Evolutionary conservation across 2,797 vertebrate genomes (phyloP).

Genomic region (Premnoplex brunnescens): DNA sequence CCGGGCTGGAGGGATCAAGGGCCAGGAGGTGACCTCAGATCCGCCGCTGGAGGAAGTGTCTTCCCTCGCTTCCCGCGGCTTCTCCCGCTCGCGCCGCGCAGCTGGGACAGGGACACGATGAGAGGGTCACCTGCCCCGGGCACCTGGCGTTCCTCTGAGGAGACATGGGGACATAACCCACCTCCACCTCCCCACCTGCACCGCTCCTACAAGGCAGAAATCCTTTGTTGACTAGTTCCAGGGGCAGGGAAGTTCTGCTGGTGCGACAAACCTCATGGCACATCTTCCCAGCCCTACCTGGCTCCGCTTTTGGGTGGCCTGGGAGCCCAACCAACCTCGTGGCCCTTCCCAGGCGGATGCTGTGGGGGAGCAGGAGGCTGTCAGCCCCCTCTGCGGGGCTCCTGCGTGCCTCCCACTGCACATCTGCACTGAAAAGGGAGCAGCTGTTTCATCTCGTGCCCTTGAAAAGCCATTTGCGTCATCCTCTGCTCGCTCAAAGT

Average conservation of each 20-base stretch:
- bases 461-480: conserved; percentile 14
- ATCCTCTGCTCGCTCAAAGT: not conserved
- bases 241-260: not conserved
- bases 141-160: not conserved
- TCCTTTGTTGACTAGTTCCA: not conserved
- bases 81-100: not conserved
- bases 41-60: conserved; percentile 52
- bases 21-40: conserved; percentile 60
- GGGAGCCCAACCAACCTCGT: not conserved
- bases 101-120: not conserved
- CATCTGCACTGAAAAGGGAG: not conserved
- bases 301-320: not conserved
- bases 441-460: conserved; percentile 23
- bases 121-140: not conserved
- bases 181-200: not conserved
- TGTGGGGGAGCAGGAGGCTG: rapidly evolving
- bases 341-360: not conserved
- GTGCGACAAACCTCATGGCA: rapidly evolving
- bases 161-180: rapidly evolving
- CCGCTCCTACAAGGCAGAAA: not conserved
- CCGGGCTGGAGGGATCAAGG: conserved; percentile 33
- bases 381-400: rapidly evolving
- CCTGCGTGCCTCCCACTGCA: rapidly evolving
- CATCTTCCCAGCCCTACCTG: not conserved
- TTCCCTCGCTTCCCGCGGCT: conserved; percentile 54